Base-by-base conservation (phyloP, 2,113 vertebrate genomes). In the Microcebus murinus region DNA sequence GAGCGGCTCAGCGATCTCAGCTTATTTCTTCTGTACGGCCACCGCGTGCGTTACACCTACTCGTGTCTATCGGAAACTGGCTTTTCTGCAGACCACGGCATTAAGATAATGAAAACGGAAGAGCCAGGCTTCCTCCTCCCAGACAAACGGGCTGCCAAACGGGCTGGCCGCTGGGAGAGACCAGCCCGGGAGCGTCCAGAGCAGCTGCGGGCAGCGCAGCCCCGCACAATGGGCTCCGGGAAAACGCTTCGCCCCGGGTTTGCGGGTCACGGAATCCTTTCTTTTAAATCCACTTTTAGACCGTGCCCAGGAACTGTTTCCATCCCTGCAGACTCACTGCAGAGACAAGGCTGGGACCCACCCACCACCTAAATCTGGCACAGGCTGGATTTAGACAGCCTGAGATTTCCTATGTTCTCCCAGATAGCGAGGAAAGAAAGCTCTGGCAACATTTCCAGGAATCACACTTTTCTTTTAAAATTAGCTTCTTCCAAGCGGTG, bases 201-300 rank as follows among this genome's bases (percentile, higher is more conserved):
- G 94, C 94, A 87, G 95, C 84, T 93, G 45, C n/a, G 87, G 81
- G 79, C 91, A 92, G 92, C 68, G 61, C 90, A 91, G 96, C 94
- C 94, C 95, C 14, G 82, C 96, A 96, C 63, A 95, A 95, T 14
- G 1, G 6, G 79, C 95, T 95, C 20, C 81, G 73, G 29, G 87
- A 85, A 65, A 83, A 80, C 23, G 4, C 96, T 95, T 93, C 94
- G 12, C 96, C 94, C 94, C 96, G 96, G 91, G 92, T 95, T 93
- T 13, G 87, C 36, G 68, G 91, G 91, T 63, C 79, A 97, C 90
- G 68, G 96, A 91, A 20, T 89, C 93, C 74, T 91, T 94, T 79
- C 68, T 92, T 97, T 96, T 45, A 94, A 96, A 95, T 76, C 80
- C 27, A 34, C 17, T 29, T 55, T 50, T 52, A 3, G 25, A 36